Conservation (phyloP, 1,140 invertebrate genomes). For the Stenopsyche tienmushanensis region DNA sequence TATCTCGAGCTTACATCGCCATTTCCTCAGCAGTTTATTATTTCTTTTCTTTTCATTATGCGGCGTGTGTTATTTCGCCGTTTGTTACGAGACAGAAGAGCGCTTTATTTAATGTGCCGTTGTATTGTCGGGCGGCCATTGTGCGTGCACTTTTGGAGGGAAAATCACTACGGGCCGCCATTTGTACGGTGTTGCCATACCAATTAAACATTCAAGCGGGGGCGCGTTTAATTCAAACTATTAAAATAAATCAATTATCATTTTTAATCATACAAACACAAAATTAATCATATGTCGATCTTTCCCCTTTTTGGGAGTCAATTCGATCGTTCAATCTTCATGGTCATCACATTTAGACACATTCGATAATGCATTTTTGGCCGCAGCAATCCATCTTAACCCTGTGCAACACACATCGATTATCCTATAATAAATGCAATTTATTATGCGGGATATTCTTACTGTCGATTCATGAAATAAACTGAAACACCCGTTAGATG, state of each 20-base stretch:
- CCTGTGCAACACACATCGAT: too few species aligned
- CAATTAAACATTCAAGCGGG: slow-evolving; percentile 11
- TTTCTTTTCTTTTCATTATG: slow-evolving; percentile 39
- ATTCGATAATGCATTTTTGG: too few species aligned
- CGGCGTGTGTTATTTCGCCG: slow-evolving; percentile 34
- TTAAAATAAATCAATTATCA: background rate
- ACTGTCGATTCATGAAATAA: too few species aligned
- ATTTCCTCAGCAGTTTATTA: slow-evolving; percentile 39
- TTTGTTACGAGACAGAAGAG: slow-evolving; percentile 27
- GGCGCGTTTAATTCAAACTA: background rate
- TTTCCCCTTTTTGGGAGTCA: too few species aligned
- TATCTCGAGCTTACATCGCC: slow-evolving; percentile 36
- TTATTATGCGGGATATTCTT: too few species aligned
- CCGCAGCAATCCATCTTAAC: too few species aligned
- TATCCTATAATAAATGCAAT: too few species aligned
- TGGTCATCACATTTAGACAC: too few species aligned
- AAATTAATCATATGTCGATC: too few species aligned
- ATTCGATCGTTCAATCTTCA: too few species aligned
- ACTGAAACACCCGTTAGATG: too few species aligned
- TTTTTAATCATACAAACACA: too few species aligned
- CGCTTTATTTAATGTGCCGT: slow-evolving; percentile 24
- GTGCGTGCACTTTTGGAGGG: slow-evolving; percentile 25
- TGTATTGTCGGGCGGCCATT: slow-evolving; percentile 29
- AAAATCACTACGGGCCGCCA: slow-evolving; percentile 29
- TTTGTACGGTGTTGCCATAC: slow-evolving; percentile 21